Base-by-base conservation (phyloP, 2,113 vertebrate genomes). In the Cyanoramphus novaezelandiae region DNA sequence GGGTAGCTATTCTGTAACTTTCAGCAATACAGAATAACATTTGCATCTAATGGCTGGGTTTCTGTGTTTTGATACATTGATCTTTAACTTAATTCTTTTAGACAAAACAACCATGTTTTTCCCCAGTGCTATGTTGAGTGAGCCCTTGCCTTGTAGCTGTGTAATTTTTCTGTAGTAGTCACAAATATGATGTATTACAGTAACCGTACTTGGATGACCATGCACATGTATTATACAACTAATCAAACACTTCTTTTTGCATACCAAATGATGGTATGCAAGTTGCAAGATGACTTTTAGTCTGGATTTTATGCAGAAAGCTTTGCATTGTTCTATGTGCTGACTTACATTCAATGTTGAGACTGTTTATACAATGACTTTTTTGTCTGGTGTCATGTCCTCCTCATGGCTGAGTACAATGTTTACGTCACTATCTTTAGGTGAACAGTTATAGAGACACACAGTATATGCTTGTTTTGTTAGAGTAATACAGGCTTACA, bases 241-340 rank as follows among this genome's bases (percentile, higher is more conserved):
- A 55, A 31, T 47, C 37, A 43, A 55, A 27, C 39, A 71, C 49
- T 78, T 78, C 31, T 46, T 37, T 82, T 88, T 59, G 33, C 21
- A 15, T 59, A 35, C 21, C 53, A 70, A 39, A 55, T 78, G 28
- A 46, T 82, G n/a, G 24, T 59, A 3, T 57, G 31, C 67, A 60
- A 71, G 29, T 71, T 84, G 64, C 24, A 67, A 76, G 69, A 71
- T 75, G 27, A 55, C 41, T 78, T 88, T 25, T 49, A 60, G 12
- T 0, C 2, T 79, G 50, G 41, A 39, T 88, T 94, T 92, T 70
- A 20, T 57, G 43, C 69, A 93, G 86, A 97, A 93, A 89, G 80
- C 72, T 65, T 60, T 75, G 62, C 80, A 91, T 96, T 96, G 86
- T 95, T 93, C 60, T 92, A 52, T 53, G 31, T 94, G 83, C 86